A percentile compares a stretch with the other conserved stretches of the same genome.
These are phyloP conservation scores for Acrocera orbiculus DNA, from an alignment of 2,888 invertebrate genomes.

Conservation along the genomic window DNA sequence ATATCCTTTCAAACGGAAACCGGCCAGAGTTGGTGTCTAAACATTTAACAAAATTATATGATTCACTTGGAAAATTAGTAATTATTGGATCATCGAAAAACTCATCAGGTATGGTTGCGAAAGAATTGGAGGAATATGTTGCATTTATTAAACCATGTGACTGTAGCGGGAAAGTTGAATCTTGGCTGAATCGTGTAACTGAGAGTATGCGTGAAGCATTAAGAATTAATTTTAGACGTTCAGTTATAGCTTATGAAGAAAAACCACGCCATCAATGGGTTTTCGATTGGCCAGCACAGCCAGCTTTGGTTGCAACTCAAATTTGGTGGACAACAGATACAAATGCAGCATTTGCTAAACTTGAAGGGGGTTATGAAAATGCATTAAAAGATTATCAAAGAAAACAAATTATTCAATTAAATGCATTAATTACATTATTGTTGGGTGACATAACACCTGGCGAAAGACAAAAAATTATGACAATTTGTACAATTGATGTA, in stretches of 20 bases:
- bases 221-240: slow-evolving; percentile 58
- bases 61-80: slow-evolving; percentile 63
- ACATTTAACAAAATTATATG: slow-evolving; percentile 82
- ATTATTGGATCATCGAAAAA: slow-evolving; percentile 37
- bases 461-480: slow-evolving; percentile 90
- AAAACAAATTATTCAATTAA: slow-evolving; percentile 72
- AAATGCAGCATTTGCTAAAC: slow-evolving; percentile 68
- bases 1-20: slow-evolving; percentile 63
- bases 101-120: slow-evolving; percentile 66
- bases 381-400: slow-evolving; percentile 84
- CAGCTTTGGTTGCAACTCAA: slow-evolving; percentile 78
- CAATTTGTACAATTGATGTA: slow-evolving; percentile 90
- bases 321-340: slow-evolving; percentile 95
- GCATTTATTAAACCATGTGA: slow-evolving; percentile 52
- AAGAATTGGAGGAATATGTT: slow-evolving; percentile 59
- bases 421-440: slow-evolving; percentile 61
- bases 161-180: slow-evolving; percentile 80
- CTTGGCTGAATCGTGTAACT: slow-evolving; percentile 76
- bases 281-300: slow-evolving; percentile 82
- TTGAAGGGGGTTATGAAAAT: slow-evolving; percentile 86
- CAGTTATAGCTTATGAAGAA: slow-evolving; percentile 70
- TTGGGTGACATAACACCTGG: slow-evolving; percentile 64
- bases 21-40: slow-evolving; percentile 60
- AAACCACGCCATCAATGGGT: slow-evolving; percentile 83
- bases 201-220: slow-evolving; percentile 69